Conservation (phyloP, 2,797 vertebrate species). For the Malacoctenus gilli region DNA sequence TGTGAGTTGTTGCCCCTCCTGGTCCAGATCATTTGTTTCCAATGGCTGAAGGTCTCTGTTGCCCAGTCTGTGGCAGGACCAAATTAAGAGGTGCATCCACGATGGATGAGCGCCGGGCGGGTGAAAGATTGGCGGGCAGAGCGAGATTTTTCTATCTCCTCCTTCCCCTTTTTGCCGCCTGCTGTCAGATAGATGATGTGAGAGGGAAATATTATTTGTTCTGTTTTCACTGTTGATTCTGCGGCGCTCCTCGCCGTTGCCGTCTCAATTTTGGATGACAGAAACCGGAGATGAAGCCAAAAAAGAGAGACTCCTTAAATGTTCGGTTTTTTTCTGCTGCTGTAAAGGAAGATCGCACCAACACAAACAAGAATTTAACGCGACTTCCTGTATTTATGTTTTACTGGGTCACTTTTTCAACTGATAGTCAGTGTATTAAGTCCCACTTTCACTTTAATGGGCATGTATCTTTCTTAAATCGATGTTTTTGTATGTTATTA, state of each 20-base stretch:
- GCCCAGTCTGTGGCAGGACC: conserved; percentile 75
- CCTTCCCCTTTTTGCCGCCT: conserved; percentile 50
- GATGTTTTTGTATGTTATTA: too few species aligned
- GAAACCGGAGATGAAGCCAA: conserved; percentile 42
- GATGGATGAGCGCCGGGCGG: conserved; percentile 78
- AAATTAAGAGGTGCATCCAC: conserved; percentile 84
- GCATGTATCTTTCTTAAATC: too few species aligned
- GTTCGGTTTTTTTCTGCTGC: neutral
- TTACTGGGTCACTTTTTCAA: too few species aligned
- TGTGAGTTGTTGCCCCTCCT: conserved; percentile 80
- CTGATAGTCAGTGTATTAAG: too few species aligned
- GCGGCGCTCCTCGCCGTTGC: conserved; percentile 63
- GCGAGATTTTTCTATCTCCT: conserved; percentile 66
- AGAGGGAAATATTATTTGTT: conserved; percentile 75
- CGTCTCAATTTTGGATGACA: conserved; percentile 69
- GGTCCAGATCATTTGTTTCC: conserved; percentile 83
- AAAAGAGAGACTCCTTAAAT: conserved; percentile 12
- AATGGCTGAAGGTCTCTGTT: conserved; percentile 83
- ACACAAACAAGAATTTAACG: too few species aligned
- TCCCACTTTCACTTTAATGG: too few species aligned
- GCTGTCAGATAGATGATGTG: conserved; percentile 80
- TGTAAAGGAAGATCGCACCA: neutral
- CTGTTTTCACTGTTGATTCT: conserved; percentile 71
- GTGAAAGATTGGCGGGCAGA: conserved; percentile 82
- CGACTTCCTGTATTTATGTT: conserved; percentile 49